Evolutionary conservation across 2,797 vertebrate genomes (phyloP), one percentile per base, ranked within the genome.

Genomic region (Petrocephalus schoutedeni): DNA sequence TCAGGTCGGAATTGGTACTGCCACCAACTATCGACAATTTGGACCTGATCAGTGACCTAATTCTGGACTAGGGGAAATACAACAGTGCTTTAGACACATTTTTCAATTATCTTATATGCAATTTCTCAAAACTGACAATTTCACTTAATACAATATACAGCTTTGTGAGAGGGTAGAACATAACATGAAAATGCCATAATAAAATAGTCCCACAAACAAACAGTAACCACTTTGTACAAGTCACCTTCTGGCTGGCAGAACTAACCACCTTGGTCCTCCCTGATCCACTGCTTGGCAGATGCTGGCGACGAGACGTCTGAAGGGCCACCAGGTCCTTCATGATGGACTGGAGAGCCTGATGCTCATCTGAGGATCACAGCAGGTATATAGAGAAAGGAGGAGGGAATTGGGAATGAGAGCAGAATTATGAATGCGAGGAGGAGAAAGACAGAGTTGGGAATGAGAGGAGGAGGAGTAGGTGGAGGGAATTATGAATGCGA

Each of bases 321-420:
- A 99, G 97, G 5, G 98, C 98, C 86, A 98, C 98, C 95, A 99
- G 95, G 95, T 99, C 98, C 95, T 99, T 99, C 98, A 99, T 99
- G 92, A 99, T 99, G 57, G 98, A 99, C 93, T 99, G 97, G 92
- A 99, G 96, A 92, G 98, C 98, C 95, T 99, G 97, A 87, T 98
- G 96, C 92, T 99, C 98, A 83, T 99, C 98, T 99, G 93, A 5
- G 49, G 45, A n/a, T 4, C n/a, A 45, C 49, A 23, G 41, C 80
- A 83, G 80, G 21, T 83, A 54, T n/a, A 49, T 23, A 89, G 90
- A 57, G 53, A 91, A 92, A 93, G 74, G 28, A 71, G 57, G 74
- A 0, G n/a, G 71, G 56, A 51, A 21, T 4, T 12, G 9, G 21
- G 19, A 85, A 54, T 56, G 82, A 84, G 16, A 32, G 51, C 0